Conservation (phyloP, 1,140 invertebrate species). For the Dermatophagoides farinae region DNA sequence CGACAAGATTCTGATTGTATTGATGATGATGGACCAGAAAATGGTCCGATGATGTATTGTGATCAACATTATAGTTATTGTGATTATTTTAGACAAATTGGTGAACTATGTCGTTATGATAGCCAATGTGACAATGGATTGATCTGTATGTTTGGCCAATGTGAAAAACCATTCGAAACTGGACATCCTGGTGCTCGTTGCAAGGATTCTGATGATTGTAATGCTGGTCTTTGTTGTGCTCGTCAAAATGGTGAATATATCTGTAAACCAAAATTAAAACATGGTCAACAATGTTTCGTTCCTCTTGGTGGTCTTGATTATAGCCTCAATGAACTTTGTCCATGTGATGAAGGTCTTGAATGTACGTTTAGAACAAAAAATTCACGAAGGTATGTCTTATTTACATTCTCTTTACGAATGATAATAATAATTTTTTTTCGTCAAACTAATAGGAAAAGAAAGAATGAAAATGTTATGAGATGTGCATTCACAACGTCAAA, state of each 20-base stretch:
- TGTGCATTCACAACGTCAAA: no score
- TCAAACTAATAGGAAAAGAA: neutral
- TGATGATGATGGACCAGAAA: neutral
- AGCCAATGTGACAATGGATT: conserved; percentile 18
- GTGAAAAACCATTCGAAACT: conserved; percentile 11
- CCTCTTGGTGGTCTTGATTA: conserved; percentile 16
- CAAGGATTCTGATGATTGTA: conserved; percentile 18
- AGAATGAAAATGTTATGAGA: no score
- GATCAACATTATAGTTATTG: conserved; percentile 21
- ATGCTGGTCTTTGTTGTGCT: conserved; percentile 19
- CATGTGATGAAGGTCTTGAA: conserved; percentile 13
- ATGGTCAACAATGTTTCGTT: conserved; percentile 20
- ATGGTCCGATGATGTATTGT: neutral
- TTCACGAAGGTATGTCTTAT: conserved; percentile 28
- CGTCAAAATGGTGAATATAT: conserved; percentile 21
- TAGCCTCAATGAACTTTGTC: conserved; percentile 12
- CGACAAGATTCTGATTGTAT: conserved; percentile 1
- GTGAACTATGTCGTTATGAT: conserved; percentile 19
- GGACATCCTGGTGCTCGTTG: conserved; percentile 21
- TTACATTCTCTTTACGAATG: no score
- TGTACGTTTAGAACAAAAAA: conserved; percentile 5
- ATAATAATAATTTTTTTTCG: neutral
- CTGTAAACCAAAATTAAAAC: conserved; percentile 18
- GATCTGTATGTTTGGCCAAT: conserved; percentile 22
- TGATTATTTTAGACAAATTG: conserved; percentile 11